phyloP scores from a whole-genome alignment of 2,888 invertebrate species.

The Parochlus steinenii region DNA sequence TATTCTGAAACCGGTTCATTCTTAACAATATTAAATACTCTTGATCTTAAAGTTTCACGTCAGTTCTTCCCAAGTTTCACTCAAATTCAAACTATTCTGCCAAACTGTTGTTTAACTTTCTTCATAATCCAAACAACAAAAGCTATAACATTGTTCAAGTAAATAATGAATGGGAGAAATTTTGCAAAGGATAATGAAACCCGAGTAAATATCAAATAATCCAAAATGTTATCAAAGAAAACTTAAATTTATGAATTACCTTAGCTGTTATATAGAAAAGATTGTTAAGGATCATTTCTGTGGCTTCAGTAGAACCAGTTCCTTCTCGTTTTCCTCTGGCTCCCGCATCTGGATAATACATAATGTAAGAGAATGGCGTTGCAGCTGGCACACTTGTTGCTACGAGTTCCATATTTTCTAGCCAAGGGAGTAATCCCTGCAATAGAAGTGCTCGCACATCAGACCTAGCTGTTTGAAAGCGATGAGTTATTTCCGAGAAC shows the following conservation, averaged over 20 bases:
- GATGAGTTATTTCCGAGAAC: slow-evolving; percentile 96
- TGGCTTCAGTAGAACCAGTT: slow-evolving; percentile 97
- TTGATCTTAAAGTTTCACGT: no score
- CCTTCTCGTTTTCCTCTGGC: slow-evolving; percentile 70
- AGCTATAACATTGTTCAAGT: no score
- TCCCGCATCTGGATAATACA: slow-evolving; percentile 49
- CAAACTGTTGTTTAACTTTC: no score
- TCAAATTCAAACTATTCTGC: no score
- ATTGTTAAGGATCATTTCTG: slow-evolving; percentile 98
- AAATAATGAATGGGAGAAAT: no score
- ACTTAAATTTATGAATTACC: slow-evolving; percentile 33
- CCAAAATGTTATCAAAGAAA: background rate
- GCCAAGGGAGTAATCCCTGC: slow-evolving; percentile 90
- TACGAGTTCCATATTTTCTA: slow-evolving; percentile 95
- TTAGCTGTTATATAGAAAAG: slow-evolving; percentile 95
- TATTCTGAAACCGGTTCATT: no score
- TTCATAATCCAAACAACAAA: no score
- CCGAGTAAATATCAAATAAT: no score
- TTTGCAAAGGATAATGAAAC: no score
- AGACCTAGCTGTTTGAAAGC: slow-evolving; percentile 89
- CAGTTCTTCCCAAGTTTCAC: no score
- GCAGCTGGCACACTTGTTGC: slow-evolving; percentile 87
- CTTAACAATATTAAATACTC: no score
- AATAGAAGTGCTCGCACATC: slow-evolving; percentile 82
- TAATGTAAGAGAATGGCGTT: slow-evolving; percentile 61